These are phyloP conservation scores for Oreochromis niloticus DNA, from an alignment of 2,113 vertebrate genomes.

Conservation along the genomic window DNA sequence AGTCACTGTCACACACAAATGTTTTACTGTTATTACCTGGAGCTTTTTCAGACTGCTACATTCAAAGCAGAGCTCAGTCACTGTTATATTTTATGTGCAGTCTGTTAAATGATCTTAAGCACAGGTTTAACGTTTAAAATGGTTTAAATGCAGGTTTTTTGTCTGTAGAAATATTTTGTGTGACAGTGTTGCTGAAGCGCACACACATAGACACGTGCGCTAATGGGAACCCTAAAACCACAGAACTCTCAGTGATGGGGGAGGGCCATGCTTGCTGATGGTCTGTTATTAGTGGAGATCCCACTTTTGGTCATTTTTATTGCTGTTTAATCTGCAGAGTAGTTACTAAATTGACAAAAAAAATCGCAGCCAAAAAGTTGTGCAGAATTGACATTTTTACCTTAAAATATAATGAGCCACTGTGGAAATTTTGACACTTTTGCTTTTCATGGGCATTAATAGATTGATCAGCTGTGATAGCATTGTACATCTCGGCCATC, in stretches of 20 bases:
- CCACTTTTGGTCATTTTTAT: not conserved
- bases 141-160: not conserved
- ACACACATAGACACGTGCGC: not conserved
- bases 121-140: not conserved
- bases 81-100: not conserved
- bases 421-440: not conserved
- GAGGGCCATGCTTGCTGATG: not conserved
- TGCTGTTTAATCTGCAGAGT: not conserved
- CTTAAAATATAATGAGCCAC: not conserved
- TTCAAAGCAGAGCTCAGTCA: not conserved
- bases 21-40: not conserved
- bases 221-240: not conserved
- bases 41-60: not conserved
- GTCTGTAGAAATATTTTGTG: not conserved
- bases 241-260: accelerated
- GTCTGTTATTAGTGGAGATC: not conserved
- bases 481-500: not conserved
- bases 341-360: not conserved
- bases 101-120: not conserved
- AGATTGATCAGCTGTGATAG: not conserved
- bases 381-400: not conserved
- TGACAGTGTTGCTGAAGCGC: not conserved
- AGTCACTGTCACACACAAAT: not conserved
- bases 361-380: not conserved
- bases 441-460: not conserved